Evolutionary conservation across 2,113 vertebrate genomes (phyloP).

Genomic region (Aramus guarauna): DNA sequence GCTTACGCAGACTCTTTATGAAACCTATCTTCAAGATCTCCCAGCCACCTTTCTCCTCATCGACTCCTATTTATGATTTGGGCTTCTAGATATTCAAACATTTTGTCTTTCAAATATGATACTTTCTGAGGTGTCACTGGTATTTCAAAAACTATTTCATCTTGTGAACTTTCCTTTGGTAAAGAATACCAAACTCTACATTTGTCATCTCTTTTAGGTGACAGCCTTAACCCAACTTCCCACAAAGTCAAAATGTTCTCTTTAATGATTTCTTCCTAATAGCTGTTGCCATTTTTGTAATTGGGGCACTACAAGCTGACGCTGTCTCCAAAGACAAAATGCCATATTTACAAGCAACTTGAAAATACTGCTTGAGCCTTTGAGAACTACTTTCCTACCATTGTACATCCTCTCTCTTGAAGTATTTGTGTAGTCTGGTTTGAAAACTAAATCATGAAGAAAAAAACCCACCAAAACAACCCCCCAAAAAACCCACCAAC

Average conservation of each 20-base stretch:
- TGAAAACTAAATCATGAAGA: neutral
- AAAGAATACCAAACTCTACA: neutral
- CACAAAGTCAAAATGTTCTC: neutral
- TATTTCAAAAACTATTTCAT: neutral
- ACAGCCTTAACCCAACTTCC: neutral
- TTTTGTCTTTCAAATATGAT: neutral
- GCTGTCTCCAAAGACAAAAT: neutral
- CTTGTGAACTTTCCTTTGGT: neutral
- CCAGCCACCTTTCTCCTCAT: neutral
- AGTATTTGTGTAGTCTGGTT: neutral
- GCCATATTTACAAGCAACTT: neutral
- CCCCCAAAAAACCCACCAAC: rapidly evolving
- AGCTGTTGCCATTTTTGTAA: neutral
- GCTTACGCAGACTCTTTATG: neutral
- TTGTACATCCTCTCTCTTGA: neutral
- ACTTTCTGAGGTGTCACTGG: neutral
- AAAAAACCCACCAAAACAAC: neutral
- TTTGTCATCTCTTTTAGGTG: neutral
- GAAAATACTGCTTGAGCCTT: neutral
- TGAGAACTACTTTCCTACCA: neutral
- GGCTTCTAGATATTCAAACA: neutral
- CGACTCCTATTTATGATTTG: neutral
- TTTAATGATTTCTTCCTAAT: neutral
- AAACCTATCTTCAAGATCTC: neutral
- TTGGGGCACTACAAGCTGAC: neutral